Base-by-base conservation (phyloP, 2,888 invertebrate genomes). In the Drosophila setosimentum region DNA sequence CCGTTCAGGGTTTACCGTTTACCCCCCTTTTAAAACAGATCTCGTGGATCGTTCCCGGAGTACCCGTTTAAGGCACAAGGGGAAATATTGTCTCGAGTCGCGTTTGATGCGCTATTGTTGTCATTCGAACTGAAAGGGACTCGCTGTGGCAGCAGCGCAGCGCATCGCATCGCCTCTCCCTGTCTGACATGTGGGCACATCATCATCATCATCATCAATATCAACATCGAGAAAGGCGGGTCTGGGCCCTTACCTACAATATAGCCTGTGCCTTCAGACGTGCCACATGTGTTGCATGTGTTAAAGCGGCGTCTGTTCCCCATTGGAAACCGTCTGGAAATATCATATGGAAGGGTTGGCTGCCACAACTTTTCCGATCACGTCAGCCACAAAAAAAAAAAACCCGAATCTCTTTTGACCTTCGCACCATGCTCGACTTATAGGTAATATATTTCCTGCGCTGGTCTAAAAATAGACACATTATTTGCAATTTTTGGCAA, bases 261-360 rank as follows among this genome's bases (percentile, higher is more conserved):
- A 35, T 48, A 45, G 77, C 33, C 61, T 64, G 55, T 37, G 70
- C 35, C 67, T 54, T 27, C 24, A 35, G 70, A 53, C 58, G 83
- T 77, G 83, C 83, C 90, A 85, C 74, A 81, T 90, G 90, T 85
- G 83, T 80, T 82, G 88, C 90, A 80, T 89, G 90, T 78, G 78
- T 71, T 60, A 72, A 53, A 32, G 59, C 57, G 68, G 68, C 71
- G 62, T 70, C 59, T 54, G 57, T 67, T 33, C 33, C 63, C 63
- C 69, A 53, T 18, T 61, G 53, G 60, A 57, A 72, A 29, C 21
- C 50, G 61, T 62, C 75, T 63, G 75, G 60, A 58, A 68, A 33
- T 40, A 37, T 64, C 48, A 49, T 45, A 16, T 30, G 42, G 37
- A 69, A 65, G 74, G 70, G 68, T 71, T 60, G 70, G 11, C 29